Conservation (phyloP, 2,797 vertebrate genomes). For the Vireo griseus region DNA sequence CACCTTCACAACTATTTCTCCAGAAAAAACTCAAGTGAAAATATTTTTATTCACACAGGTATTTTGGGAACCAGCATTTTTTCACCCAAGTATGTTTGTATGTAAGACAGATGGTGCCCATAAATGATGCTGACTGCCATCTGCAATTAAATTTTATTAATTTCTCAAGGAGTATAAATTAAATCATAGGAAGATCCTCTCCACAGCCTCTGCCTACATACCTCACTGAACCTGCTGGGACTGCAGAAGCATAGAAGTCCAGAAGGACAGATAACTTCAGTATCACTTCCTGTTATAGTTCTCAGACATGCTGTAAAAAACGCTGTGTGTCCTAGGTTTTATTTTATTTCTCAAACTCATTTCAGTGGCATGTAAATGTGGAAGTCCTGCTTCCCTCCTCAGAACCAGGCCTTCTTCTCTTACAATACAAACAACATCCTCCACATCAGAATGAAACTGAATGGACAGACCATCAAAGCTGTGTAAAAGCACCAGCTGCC, state of each 20-base stretch:
- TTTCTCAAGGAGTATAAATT: neutral
- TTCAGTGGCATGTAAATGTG: neutral
- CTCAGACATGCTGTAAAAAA: neutral
- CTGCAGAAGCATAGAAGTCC: neutral
- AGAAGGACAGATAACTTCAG: neutral
- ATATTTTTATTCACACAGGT: neutral
- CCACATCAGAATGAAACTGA: slow-evolving; percentile 6
- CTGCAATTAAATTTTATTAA: neutral
- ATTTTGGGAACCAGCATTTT: neutral
- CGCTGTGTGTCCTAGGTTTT: neutral
- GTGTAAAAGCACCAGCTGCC: slow-evolving; percentile 20
- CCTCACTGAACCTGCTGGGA: neutral
- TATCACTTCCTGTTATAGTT: neutral
- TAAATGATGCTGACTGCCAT: neutral
- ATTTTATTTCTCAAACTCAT: neutral
- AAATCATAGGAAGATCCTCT: neutral
- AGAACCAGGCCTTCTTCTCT: neutral
- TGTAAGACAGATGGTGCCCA: neutral
- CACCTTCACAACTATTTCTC: neutral
- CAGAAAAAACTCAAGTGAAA: neutral
- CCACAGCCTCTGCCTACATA: neutral
- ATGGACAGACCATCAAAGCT: slow-evolving; percentile 12
- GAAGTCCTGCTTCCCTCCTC: slow-evolving; percentile 27
- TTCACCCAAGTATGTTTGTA: neutral
- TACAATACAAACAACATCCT: slow-evolving; percentile 48